A percentile compares a stretch with the other conserved stretches of the same genome.
These are phyloP conservation scores for Watsonalla binaria DNA, from an alignment of 2,888 invertebrate species.

Conservation along the genomic window DNA sequence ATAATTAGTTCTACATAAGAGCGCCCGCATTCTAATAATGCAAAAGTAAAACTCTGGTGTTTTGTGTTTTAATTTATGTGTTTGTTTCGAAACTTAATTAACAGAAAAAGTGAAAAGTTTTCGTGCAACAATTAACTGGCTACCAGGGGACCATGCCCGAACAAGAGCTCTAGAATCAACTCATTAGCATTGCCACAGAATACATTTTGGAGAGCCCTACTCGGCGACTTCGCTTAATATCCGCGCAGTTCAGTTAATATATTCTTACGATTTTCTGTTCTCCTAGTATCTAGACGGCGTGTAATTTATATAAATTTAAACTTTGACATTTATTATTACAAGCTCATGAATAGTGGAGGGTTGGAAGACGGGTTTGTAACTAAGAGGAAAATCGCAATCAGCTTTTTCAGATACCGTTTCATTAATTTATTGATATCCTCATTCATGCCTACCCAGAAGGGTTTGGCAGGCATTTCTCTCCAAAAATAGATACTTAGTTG, in stretches of 20 bases:
- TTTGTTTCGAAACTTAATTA: not conserved
- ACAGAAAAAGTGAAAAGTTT: conserved; percentile 6
- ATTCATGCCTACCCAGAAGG: too few relatives aligned
- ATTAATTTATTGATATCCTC: too few relatives aligned
- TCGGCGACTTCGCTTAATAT: conserved; percentile 21
- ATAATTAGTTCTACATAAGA: too few relatives aligned
- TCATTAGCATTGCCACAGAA: conserved; percentile 42
- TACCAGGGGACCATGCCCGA: conserved; percentile 25
- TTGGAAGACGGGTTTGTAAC: not conserved
- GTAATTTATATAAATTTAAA: conserved; percentile 28
- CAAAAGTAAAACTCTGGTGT: too few relatives aligned
- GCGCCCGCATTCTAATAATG: too few relatives aligned
- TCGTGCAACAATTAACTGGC: conserved; percentile 22
- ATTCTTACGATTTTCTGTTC: conserved; percentile 31
- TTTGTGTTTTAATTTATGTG: not conserved
- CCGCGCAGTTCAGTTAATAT: conserved; percentile 30
- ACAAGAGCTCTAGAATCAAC: conserved; percentile 26
- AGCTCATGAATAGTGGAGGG: conserved; percentile 1
- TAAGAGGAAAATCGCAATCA: too few relatives aligned
- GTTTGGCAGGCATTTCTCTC: too few relatives aligned
- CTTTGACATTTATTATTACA: conserved; percentile 7
- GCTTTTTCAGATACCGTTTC: too few relatives aligned
- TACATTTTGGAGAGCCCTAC: conserved; percentile 26
- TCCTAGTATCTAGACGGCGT: conserved; percentile 23
- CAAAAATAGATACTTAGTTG: too few relatives aligned